A percentile compares a stretch with the other conserved stretches of the same genome.
Evolutionary conservation across 1,140 invertebrate genomes (phyloP).

Genomic region (Dinoponera quadriceps): DNA sequence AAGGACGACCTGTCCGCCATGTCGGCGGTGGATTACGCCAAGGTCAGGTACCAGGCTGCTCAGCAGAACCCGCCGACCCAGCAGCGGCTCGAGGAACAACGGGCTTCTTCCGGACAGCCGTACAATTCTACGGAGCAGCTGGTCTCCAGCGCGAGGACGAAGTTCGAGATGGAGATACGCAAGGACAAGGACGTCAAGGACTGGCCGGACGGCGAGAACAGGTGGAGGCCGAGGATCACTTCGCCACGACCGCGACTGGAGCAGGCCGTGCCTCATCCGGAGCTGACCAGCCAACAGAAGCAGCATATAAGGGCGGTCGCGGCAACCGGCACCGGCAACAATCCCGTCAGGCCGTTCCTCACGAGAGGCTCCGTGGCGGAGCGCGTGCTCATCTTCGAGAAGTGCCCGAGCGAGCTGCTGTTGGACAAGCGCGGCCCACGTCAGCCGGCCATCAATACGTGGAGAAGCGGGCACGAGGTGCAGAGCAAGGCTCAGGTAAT

Average conservation of each 20-base stretch:
- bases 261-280: conserved; percentile 88
- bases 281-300: conserved; percentile 88
- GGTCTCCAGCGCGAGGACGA: conserved; percentile 78
- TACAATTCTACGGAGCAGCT: conserved; percentile 71
- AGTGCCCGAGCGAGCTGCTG: conserved; percentile 93
- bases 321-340: conserved; percentile 80
- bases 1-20: conserved; percentile 80
- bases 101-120: conserved; percentile 72
- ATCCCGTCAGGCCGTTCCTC: conserved; percentile 93
- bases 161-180: conserved; percentile 75
- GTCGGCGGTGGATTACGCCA: conserved; percentile 89
- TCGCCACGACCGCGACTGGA: conserved; percentile 80
- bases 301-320: conserved; percentile 87
- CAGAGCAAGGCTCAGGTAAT: conserved; percentile 91
- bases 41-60: conserved; percentile 88
- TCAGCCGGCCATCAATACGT: conserved; percentile 87
- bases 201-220: conserved; percentile 82
- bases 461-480: conserved; percentile 88
- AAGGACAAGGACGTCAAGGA: conserved; percentile 78
- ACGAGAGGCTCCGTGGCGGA: conserved; percentile 96
- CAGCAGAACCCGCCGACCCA: conserved; percentile 85
- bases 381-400: conserved; percentile 95
- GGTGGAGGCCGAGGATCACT: conserved; percentile 82
- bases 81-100: conserved; percentile 86
- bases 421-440: conserved; percentile 88